phyloP scores from a whole-genome alignment of 2,113 vertebrate species.

The Mohoua ochrocephala region DNA sequence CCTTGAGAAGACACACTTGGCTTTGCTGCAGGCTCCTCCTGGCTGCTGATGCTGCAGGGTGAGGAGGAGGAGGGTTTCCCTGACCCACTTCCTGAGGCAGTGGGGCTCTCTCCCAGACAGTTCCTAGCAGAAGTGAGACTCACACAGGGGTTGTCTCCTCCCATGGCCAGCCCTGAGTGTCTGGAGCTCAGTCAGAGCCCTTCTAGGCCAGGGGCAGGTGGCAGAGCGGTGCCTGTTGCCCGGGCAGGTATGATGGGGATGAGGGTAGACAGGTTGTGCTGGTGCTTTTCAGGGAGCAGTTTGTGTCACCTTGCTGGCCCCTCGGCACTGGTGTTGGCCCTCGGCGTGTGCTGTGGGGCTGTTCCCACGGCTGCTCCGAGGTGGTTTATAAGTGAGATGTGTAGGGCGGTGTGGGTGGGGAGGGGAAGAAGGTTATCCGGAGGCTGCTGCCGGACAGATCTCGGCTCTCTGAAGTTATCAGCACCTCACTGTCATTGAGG shows the following conservation, averaged over 20 bases:
- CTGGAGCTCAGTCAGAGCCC: constrained; percentile 2
- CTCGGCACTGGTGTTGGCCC: background rate
- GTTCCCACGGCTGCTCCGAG: background rate
- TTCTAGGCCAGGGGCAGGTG: background rate
- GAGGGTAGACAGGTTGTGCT: background rate
- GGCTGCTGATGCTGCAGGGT: background rate
- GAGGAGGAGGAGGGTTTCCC: background rate
- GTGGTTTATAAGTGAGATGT: constrained; percentile 66
- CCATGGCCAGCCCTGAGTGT: background rate
- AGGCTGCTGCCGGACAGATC: constrained; percentile 9
- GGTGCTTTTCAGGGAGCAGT: constrained; percentile 6
- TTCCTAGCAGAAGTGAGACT: background rate
- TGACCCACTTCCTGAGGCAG: background rate
- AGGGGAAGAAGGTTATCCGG: constrained; percentile 50
- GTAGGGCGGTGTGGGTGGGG: constrained; percentile 29
- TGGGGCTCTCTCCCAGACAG: background rate
- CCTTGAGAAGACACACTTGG: background rate
- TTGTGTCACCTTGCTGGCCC: background rate
- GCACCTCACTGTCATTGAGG: constrained; percentile 65
- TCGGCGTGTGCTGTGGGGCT: background rate
- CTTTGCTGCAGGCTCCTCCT: background rate
- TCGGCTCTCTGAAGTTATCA: constrained; percentile 55
- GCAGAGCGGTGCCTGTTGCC: background rate
- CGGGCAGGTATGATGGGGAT: background rate
- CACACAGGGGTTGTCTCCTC: background rate